Conservation (phyloP, 2,797 vertebrate genomes). For the Paedocypris micromegethes region DNA sequence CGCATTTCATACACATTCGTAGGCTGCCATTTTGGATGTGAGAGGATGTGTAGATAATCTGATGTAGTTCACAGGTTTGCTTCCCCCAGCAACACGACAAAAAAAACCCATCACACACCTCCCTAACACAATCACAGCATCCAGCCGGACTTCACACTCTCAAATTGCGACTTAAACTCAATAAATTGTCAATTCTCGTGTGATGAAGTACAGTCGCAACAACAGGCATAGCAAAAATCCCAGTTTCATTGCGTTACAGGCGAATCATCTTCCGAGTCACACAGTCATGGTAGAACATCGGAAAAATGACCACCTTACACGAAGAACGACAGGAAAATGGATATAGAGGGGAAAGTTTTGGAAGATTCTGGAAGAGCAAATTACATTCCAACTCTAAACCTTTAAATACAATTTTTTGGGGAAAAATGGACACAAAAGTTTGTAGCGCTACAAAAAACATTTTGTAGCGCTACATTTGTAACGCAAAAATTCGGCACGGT, state of each 20-base stretch:
- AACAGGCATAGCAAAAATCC: not conserved
- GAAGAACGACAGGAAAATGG: too few species aligned
- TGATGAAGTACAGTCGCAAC: conserved; percentile 13
- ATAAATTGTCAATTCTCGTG: conserved; percentile 16
- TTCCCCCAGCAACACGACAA: conserved; percentile 18
- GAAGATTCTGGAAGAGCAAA: too few species aligned
- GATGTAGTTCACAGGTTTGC: conserved; percentile 49
- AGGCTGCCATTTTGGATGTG: conserved; percentile 32
- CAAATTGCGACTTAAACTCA: conserved; percentile 19
- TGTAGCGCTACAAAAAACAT: too few species aligned
- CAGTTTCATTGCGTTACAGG: too few species aligned
- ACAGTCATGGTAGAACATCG: not conserved
- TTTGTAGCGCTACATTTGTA: too few species aligned
- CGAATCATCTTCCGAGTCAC: not conserved
- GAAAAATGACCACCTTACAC: too few species aligned
- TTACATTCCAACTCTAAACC: too few species aligned
- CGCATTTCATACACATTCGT: not conserved
- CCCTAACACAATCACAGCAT: not conserved
- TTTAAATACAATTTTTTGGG: too few species aligned
- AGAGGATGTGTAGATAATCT: conserved; percentile 28
- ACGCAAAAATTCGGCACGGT: too few species aligned
- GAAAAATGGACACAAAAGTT: too few species aligned
- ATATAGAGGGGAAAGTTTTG: too few species aligned
- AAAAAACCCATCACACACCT: not conserved
- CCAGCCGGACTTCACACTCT: not conserved